Evolutionary conservation across 2,113 vertebrate genomes (phyloP), one percentile per base, ranked within the genome.

Genomic region (Dicaeum eximium): DNA sequence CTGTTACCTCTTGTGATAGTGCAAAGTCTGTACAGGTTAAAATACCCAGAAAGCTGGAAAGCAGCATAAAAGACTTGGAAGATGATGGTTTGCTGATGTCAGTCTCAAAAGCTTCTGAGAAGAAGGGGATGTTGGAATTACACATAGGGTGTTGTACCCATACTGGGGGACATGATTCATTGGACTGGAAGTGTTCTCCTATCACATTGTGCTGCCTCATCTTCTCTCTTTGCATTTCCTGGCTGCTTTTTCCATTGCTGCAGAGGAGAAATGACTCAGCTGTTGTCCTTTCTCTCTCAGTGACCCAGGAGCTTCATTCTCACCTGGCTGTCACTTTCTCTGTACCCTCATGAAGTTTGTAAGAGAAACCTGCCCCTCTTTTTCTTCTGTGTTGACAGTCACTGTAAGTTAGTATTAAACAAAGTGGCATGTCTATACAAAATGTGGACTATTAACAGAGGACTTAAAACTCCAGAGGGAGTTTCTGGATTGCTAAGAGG

Each of bases 191-290:
- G 27, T 24, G 56, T 35, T 69, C 38, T 60, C 35, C 20, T 42
- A 1, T 42, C 25, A 6, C n/a, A 2, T 22, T 31, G 33, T 57
- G 75, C 79, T 92, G 74, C 74, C 58, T 92, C 88, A 57, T 84
- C 66, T 22, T 31, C n/a, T 33, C 8, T 37, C 37, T 83, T 53
- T 33, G 8, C 2, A 0, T 79, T 91, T 78, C 48, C 18, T 77
- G 79, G 53, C 65, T 74, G 27, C 44, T 37, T n/a, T 53, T 42
- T 44, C 30, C 15, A 5, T 37, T 50, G 67, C 74, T 80, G 79
- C 93, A 86, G 75, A 80, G 78, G 31, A 56, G 45, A 44, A 64
- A 28, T 95, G 93, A 88, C 88, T 96, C 93, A 77, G 87, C 91
- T 88, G 45, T 38, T 87, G 62, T 31, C 67, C 79, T 57, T 79